These are phyloP conservation scores for Thereva nobilitata DNA, from an alignment of 2,888 invertebrate species.

Conservation along the genomic window DNA sequence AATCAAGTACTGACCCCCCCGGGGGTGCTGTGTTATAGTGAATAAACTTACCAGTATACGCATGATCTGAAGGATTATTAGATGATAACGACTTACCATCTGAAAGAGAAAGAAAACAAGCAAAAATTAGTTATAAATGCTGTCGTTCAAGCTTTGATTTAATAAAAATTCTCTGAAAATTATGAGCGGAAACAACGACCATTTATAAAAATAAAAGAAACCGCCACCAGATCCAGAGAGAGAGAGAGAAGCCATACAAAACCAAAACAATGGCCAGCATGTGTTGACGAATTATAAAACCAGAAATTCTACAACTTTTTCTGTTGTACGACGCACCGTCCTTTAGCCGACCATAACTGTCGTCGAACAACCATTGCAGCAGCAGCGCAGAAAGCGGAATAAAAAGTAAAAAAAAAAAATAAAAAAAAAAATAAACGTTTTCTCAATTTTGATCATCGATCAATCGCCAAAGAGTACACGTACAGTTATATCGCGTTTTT, in stretches of 20 bases:
- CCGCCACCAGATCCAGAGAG: constrained; percentile 2
- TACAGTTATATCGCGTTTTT: constrained; percentile 37
- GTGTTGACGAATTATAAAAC: constrained; percentile 42
- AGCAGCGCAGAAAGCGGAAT: constrained; percentile 1
- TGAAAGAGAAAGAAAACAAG: constrained; percentile 50
- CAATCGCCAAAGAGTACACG: constrained; percentile 22
- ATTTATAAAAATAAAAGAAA: constrained; percentile 9
- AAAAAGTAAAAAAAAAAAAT: constrained; percentile 25
- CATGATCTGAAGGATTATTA: constrained; percentile 58
- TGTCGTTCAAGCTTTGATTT: constrained; percentile 4
- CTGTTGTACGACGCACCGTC: constrained; percentile 15
- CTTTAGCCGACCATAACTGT: neutral
- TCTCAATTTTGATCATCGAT: constrained; percentile 33
- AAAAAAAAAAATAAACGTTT: constrained; percentile 27
- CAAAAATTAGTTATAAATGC: constrained; percentile 34
- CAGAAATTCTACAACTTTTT: constrained; percentile 43
- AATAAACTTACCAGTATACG: constrained; percentile 52
- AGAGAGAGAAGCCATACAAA: constrained; percentile 23
- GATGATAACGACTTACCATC: constrained; percentile 60
- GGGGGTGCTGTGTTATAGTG: neutral
- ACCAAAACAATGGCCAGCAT: constrained; percentile 42
- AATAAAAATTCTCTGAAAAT: neutral
- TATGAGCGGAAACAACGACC: constrained; percentile 3
- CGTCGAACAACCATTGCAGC: neutral
- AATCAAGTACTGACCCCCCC: constrained; percentile 1